phyloP scores from a whole-genome alignment of 2,888 invertebrate genomes.

The Hypolimnas misippus region DNA sequence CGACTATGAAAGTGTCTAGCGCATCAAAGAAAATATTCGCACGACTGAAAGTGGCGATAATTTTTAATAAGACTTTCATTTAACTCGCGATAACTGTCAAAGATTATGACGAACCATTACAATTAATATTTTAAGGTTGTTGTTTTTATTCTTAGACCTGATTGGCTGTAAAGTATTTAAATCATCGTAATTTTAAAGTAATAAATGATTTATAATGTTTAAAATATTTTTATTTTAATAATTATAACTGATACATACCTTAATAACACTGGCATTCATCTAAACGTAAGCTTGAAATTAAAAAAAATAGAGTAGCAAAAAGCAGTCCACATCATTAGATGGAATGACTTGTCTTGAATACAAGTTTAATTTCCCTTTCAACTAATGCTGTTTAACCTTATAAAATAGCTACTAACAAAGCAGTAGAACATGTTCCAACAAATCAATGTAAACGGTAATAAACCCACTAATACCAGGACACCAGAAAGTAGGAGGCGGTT shows the following conservation, averaged over 20 bases:
- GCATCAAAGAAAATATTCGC: slow-evolving; percentile 30
- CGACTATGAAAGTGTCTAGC: slow-evolving; percentile 8
- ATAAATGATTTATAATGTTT: too few species aligned
- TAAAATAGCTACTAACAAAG: slow-evolving; percentile 7
- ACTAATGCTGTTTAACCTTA: not conserved
- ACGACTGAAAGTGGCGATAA: slow-evolving; percentile 34
- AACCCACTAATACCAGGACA: slow-evolving; percentile 56
- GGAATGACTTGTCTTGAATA: not conserved
- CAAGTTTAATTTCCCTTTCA: slow-evolving; percentile 5
- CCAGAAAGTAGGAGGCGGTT: slow-evolving; percentile 60
- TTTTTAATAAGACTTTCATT: slow-evolving; percentile 32
- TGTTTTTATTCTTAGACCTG: too few species aligned
- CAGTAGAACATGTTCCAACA: slow-evolving; percentile 1
- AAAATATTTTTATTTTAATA: too few species aligned
- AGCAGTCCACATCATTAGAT: not conserved
- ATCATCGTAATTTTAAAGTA: too few species aligned
- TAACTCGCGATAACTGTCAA: slow-evolving; percentile 17
- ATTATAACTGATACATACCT: too few species aligned
- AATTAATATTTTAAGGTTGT: not conserved
- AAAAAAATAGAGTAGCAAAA: slow-evolving; percentile 4
- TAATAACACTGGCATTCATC: too few species aligned
- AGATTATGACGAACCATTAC: not conserved
- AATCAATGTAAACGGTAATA: slow-evolving; percentile 15
- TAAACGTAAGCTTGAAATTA: not conserved
- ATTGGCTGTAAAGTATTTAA: too few species aligned